A percentile compares a stretch with the other conserved stretches of the same genome.
These are phyloP conservation scores for Engraulis encrasicolus DNA, from an alignment of 2,113 vertebrate species.

Conservation along the genomic window DNA sequence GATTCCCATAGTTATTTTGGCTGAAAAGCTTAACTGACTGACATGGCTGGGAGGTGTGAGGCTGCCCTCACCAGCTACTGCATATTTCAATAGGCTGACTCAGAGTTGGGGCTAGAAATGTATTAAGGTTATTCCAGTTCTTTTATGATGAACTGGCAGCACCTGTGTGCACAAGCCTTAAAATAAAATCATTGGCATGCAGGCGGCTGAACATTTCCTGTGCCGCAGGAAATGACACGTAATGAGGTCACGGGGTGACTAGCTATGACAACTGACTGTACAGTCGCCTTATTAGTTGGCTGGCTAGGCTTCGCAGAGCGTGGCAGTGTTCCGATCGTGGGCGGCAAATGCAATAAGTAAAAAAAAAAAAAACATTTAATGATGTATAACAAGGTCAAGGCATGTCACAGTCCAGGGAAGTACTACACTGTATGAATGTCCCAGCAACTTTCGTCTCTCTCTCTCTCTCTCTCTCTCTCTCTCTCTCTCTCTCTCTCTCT, in stretches of 20 bases:
- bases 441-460: not conserved
- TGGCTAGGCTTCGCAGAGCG: not conserved
- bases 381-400: not conserved
- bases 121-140: not conserved
- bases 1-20: not conserved
- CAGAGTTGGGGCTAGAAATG: not conserved
- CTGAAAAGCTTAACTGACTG: not conserved
- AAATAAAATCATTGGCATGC: conserved; percentile 66
- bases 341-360: not conserved
- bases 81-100: not conserved
- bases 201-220: conserved; percentile 67
- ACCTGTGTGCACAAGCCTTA: not conserved
- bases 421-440: not conserved
- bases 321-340: not conserved
- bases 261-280: conserved; percentile 13
- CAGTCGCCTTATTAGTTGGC: not conserved
- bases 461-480: not conserved
- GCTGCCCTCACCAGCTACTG: not conserved
- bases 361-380: not conserved
- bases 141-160: not conserved
- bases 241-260: conserved; percentile 64
- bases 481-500: too few relatives aligned
- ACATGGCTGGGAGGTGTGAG: not conserved
- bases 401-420: not conserved
- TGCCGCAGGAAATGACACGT: conserved; percentile 56